Conservation (phyloP, 2,113 vertebrate genomes). For the Sarotherodon lohbergeri region DNA sequence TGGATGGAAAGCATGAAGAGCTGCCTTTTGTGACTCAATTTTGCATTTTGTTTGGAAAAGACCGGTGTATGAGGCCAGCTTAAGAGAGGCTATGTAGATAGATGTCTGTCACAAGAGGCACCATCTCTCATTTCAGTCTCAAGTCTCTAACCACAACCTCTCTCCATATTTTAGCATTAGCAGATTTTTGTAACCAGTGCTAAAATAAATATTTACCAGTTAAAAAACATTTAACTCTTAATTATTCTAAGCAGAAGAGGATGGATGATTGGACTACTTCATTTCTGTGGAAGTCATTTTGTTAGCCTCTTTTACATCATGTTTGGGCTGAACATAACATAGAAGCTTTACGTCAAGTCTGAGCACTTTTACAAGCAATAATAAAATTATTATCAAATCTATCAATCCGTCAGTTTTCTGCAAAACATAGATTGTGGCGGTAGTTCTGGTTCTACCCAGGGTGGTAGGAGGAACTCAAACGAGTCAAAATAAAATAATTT, state of each 20-base stretch:
- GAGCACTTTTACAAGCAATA: background rate
- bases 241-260: background rate
- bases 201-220: background rate
- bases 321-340: background rate
- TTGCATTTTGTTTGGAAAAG: slow-evolving; percentile 32
- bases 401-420: background rate
- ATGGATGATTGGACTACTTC: background rate
- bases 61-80: slow-evolving; percentile 10
- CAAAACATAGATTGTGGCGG: background rate
- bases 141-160: background rate
- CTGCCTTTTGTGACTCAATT: slow-evolving; percentile 56
- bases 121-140: background rate
- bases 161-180: background rate
- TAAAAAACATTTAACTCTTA: background rate
- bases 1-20: slow-evolving; percentile 44
- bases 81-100: background rate
- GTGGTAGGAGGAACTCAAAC: background rate
- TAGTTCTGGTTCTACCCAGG: background rate
- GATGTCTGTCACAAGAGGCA: background rate
- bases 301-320: background rate
- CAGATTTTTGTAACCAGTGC: background rate
- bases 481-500: background rate
- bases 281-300: background rate
- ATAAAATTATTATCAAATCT: background rate
- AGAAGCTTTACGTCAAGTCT: background rate